Evolutionary conservation across 1,140 invertebrate genomes (phyloP), one percentile per base, ranked within the genome.

Genomic region (Mycetomoellerius zeteki): DNA sequence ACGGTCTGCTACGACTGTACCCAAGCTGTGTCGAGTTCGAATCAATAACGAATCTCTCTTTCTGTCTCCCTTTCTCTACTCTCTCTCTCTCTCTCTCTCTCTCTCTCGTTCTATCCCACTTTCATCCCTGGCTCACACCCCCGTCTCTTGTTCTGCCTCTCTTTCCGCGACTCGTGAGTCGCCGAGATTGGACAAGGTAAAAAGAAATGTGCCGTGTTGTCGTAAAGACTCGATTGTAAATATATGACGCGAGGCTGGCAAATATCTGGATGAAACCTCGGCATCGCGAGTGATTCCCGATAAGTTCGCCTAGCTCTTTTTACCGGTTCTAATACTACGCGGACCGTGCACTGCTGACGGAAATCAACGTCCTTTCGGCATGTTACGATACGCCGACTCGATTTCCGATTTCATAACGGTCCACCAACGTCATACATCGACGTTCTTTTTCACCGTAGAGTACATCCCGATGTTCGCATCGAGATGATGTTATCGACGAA

Each of bases 11-110:
- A 77, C 76, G 84, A 78, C 77, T 87, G 56, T 89, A 84, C 56
- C 56, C 89, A 87, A 89, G 64, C 88, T 87, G 78, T 89, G 89
- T 87, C 85, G 89, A 89, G 85, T 90, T 90, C 88, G 89, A 90
- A 90, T 90, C 89, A 90, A 90, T 90, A 90, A 90, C 88, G 89
- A 90, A 90, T 89, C 30, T 89, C 88, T 89, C 84, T 84, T 19
- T 72, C 60, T 58, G 73, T 73, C 67, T 65, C 73, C 4, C 56
- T 14, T 30, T 12, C 47, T 4, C 47, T n/a, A n/a, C n/a, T 47
- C 47, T 16, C 47, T 8, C 24, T 3, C 50, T 2, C 14, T 16
- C 27, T 16, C 10, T 52, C 52, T 6, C 33, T 12, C 21, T 30
- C 62, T 27, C 19, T 10, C 37, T 43, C 37, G 37, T 43, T 43